These are phyloP conservation scores for Hypocryptadius cinnamomeus DNA, from an alignment of 2,113 vertebrate species.

Conservation along the genomic window DNA sequence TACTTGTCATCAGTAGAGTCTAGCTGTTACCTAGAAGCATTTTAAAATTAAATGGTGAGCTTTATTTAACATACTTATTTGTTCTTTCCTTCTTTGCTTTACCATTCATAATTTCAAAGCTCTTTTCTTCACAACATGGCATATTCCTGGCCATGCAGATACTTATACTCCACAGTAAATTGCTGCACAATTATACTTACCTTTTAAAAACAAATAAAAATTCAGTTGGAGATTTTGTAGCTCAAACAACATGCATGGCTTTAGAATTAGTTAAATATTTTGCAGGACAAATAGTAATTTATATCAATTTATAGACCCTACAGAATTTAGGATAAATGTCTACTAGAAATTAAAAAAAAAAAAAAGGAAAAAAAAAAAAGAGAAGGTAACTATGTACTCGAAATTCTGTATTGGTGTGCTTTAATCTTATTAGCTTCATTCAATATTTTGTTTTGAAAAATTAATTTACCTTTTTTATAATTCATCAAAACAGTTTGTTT, in stretches of 20 bases:
- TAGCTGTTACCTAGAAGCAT: slow-evolving; percentile 2
- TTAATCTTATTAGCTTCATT: neutral
- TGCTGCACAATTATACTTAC: neutral
- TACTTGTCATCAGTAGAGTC: slow-evolving; percentile 26
- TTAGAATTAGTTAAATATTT: neutral
- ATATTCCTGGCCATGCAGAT: neutral
- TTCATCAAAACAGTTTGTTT: slow-evolving; percentile 25
- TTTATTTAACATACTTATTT: slow-evolving; percentile 10
- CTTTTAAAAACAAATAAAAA: slow-evolving; percentile 1
- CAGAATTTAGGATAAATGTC: neutral
- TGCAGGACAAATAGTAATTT: neutral
- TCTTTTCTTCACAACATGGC: neutral
- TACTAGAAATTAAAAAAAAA: neutral
- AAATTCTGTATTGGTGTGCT: neutral
- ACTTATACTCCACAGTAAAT: neutral
- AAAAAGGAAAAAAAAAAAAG: neutral
- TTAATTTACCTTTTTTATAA: slow-evolving; percentile 1
- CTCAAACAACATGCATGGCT: neutral
- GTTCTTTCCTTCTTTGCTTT: slow-evolving; percentile 10
- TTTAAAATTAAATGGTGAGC: slow-evolving; percentile 39
- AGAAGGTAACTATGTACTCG: neutral
- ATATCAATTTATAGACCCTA: neutral
- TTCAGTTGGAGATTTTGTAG: slow-evolving; percentile 7
- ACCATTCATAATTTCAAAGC: neutral
- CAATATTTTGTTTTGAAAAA: slow-evolving; percentile 10